These are phyloP conservation scores for Acleris literana DNA, from an alignment of 2,888 invertebrate genomes.

Conservation along the genomic window DNA sequence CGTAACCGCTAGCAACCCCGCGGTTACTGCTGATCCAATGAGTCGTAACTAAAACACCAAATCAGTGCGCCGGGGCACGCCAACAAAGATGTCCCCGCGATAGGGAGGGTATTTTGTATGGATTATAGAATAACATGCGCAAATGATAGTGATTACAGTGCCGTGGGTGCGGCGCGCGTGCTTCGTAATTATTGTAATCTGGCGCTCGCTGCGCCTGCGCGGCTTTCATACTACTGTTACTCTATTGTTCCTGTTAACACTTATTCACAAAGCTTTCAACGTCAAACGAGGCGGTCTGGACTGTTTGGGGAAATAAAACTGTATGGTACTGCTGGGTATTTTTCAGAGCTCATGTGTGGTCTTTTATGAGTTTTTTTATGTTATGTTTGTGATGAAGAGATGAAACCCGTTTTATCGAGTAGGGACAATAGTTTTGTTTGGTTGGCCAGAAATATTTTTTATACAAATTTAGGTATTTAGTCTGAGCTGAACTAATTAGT, in stretches of 20 bases:
- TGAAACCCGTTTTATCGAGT: no score
- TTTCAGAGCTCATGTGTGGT: conserved; percentile 17
- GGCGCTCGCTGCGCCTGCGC: conserved; percentile 56
- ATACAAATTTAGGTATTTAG: no score
- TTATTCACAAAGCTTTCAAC: conserved; percentile 38
- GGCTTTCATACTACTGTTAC: conserved; percentile 42
- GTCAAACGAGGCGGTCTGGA: conserved; percentile 11
- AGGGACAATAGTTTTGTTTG: no score
- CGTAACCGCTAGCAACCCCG: no score
- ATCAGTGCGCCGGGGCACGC: conserved; percentile 5
- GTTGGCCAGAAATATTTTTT: no score
- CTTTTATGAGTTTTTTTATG: background rate
- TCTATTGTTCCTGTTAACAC: conserved; percentile 45
- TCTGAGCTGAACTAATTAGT: no score
- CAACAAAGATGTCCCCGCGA: conserved; percentile 62
- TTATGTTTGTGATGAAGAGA: background rate
- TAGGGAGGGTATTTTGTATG: conserved; percentile 70
- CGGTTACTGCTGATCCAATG: background rate
- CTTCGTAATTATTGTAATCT: conserved; percentile 81
- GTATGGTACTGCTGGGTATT: conserved; percentile 24
- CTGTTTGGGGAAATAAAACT: conserved; percentile 26
- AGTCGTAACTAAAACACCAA: background rate
- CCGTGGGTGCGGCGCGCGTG: conserved; percentile 68
- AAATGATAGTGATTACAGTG: conserved; percentile 80
- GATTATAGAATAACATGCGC: conserved; percentile 79